Evolutionary conservation across 2,888 invertebrate species (phyloP), one percentile per base, ranked within the genome.

Genomic region (Zelleria hepariella): DNA sequence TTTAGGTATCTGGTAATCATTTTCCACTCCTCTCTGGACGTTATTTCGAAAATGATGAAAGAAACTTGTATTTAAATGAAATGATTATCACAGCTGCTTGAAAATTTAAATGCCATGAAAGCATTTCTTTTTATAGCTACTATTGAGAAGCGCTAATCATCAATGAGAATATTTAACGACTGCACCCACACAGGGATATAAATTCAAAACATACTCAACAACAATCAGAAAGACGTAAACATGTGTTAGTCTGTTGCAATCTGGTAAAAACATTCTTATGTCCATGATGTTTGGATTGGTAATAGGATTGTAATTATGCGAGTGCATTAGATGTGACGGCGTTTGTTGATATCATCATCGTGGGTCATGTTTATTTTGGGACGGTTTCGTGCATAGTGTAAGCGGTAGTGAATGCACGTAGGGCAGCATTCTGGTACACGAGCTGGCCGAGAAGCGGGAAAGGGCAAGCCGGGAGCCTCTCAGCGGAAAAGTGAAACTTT

Each of bases 291-390:
- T 42, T 42, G 2, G 15, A 42, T 42, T 42, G 10, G 32, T 42
- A 42, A 42, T 42, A 7, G 32, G 7, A 10, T 32, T 73, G 72
- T 73, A 72, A 76, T 75, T 73, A 71, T 72, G 68, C 65, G 71
- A 62, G 62, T 73, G 74, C 75, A 74, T 66, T 70, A 64, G 70
- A 72, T 75, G 68, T 78, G 80, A 78, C 78, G 80, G 73, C 73
- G 32, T 80, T 80, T 78, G 75, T 73, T 72, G 68, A 80, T 42
- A 15, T 26, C 78, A 79, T 77, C 75, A 67, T 76, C 74, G 69
- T 69, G 69, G 68, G 75, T 82, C 82, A 80, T 70, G 75, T 78
- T 82, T 86, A 86, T 85, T 86, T 85, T 67, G 71, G 77, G 78
- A 32, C 32, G 3, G 55, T 21, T 55, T 42, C 27, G 53, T 53